Conservation (phyloP, 2,797 vertebrate genomes). For the Echiichthys vipera region DNA sequence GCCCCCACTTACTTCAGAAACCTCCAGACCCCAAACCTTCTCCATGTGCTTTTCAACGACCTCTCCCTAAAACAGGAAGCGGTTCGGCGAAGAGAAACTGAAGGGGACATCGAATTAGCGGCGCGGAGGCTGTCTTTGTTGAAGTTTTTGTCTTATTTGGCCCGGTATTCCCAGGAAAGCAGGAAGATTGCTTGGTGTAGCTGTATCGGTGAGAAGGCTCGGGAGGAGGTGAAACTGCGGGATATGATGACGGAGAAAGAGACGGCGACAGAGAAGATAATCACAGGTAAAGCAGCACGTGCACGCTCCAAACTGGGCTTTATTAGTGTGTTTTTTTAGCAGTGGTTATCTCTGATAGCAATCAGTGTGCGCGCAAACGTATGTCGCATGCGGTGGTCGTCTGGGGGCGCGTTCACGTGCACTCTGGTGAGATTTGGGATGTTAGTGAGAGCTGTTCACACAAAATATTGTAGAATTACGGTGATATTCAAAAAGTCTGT, state of each 20-base stretch:
- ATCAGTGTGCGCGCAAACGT: slow-evolving; percentile 2
- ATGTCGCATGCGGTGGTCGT: neutral
- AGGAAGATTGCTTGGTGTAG: slow-evolving; percentile 76
- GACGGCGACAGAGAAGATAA: slow-evolving; percentile 66
- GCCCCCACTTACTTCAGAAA: slow-evolving; percentile 41
- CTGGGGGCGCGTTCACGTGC: slow-evolving; percentile 18
- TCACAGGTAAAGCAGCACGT: slow-evolving; percentile 77
- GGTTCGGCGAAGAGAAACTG: neutral
- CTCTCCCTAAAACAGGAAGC: neutral
- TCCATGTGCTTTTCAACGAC: slow-evolving; percentile 24
- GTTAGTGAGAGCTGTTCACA: no score
- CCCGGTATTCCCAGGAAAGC: slow-evolving; percentile 42
- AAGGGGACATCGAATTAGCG: neutral
- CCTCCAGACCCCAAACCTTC: slow-evolving; percentile 23
- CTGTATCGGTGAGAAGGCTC: slow-evolving; percentile 70
- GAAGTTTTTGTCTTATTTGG: slow-evolving; percentile 19
- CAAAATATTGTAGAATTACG: no score
- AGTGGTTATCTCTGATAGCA: neutral
- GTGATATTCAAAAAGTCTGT: neutral
- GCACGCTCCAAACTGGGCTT: neutral
- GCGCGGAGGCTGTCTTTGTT: slow-evolving; percentile 9
- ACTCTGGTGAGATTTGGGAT: neutral
- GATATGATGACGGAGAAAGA: slow-evolving; percentile 80
- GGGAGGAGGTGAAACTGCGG: slow-evolving; percentile 63
- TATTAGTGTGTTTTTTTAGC: neutral